phyloP scores from a whole-genome alignment of 2,888 invertebrate species.

The Drosophila mettleri region DNA sequence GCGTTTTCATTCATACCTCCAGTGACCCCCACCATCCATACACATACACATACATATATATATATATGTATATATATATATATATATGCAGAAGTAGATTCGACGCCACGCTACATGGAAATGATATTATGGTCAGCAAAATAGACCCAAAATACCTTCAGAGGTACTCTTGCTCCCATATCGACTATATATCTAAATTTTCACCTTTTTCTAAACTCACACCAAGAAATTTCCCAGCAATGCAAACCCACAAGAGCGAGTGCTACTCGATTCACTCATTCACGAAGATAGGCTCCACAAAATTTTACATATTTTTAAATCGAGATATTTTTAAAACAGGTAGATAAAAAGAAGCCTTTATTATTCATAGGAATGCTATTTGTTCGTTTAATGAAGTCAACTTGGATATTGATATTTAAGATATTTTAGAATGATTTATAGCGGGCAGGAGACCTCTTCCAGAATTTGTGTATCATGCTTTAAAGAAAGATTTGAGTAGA shows the following conservation, averaged over 20 bases:
- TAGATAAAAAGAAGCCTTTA: too few species aligned
- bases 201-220: slow-evolving; percentile 2
- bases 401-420: neutral
- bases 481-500: neutral
- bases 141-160: neutral
- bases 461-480: neutral
- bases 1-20: slow-evolving; percentile 16
- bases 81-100: slow-evolving; percentile 12
- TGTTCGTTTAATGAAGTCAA: neutral
- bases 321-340: too few species aligned
- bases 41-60: neutral
- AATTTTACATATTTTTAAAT: too few species aligned
- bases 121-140: slow-evolving; percentile 17
- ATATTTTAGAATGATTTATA: neutral
- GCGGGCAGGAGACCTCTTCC: neutral
- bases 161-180: neutral
- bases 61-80: slow-evolving; percentile 1
- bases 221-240: neutral
- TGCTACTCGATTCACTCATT: too few species aligned
- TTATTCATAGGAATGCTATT: too few species aligned
- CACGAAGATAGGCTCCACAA: too few species aligned
- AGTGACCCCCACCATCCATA: neutral
- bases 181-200: slow-evolving; percentile 14
- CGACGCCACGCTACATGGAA: slow-evolving; percentile 20
- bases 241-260: slow-evolving; percentile 25